A percentile compares a stretch with the other conserved stretches of the same genome.
phyloP scores from a whole-genome alignment of 2,888 invertebrate species.

The Eurytoma californica region DNA sequence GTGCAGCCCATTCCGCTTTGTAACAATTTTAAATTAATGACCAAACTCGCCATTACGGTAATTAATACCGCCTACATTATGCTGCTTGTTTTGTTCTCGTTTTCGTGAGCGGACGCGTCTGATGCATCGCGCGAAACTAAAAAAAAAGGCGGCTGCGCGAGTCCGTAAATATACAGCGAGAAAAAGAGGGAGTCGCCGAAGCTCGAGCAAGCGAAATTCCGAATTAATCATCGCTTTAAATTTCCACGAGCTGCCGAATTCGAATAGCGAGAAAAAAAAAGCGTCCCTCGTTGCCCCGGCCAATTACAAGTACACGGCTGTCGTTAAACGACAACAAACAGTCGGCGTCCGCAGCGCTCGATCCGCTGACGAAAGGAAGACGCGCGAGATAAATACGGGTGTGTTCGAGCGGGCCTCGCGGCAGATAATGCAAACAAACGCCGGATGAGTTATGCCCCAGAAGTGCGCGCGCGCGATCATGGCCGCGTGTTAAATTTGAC shows the following conservation, averaged over 20 bases:
- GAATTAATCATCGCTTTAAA: slow-evolving; percentile 47
- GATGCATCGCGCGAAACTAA: slow-evolving; percentile 27
- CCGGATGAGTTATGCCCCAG: slow-evolving; percentile 70
- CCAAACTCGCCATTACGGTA: slow-evolving; percentile 67
- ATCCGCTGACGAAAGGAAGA: slow-evolving; percentile 62
- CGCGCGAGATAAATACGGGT: slow-evolving; percentile 70
- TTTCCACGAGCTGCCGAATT: slow-evolving; percentile 25
- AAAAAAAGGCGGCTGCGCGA: slow-evolving; percentile 12
- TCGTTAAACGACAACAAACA: slow-evolving; percentile 68
- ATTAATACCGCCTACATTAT: slow-evolving; percentile 67
- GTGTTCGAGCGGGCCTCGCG: slow-evolving; percentile 66
- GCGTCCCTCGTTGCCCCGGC: not conserved
- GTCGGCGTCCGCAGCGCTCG: slow-evolving; percentile 58
- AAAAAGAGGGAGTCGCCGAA: slow-evolving; percentile 55
- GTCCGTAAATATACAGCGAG: slow-evolving; percentile 57
- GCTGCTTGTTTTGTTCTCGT: slow-evolving; percentile 61
- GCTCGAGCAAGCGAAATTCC: slow-evolving; percentile 17
- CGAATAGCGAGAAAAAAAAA: not conserved
- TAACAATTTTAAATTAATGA: slow-evolving; percentile 68
- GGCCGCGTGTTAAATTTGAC: slow-evolving; percentile 70
- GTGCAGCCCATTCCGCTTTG: slow-evolving; percentile 63
- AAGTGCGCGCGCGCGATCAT: slow-evolving; percentile 65
- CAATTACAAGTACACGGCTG: slow-evolving; percentile 52
- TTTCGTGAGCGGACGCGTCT: slow-evolving; percentile 16
- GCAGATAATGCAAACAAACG: slow-evolving; percentile 71